Conservation (phyloP, 2,888 invertebrate species). For the Tetanocera ferruginea region DNA sequence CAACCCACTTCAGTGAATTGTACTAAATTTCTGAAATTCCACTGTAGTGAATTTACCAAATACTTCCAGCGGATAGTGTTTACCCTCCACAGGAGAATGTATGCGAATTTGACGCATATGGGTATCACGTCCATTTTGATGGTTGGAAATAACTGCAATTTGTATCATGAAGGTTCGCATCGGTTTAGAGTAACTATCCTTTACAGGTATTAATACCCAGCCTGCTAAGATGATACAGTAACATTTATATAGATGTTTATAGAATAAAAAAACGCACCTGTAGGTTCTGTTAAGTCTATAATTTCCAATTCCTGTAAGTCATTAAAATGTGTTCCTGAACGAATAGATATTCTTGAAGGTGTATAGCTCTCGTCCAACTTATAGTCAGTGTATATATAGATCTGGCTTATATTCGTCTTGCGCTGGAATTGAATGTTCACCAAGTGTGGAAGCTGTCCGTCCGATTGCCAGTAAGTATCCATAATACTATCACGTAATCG, state of each 20-base stretch:
- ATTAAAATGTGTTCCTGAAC: slow-evolving; percentile 96
- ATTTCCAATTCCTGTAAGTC: slow-evolving; percentile 97
- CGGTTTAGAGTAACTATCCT: slow-evolving; percentile 87
- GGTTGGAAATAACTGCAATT: slow-evolving; percentile 96
- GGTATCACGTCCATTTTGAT: slow-evolving; percentile 98
- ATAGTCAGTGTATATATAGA: slow-evolving; percentile 97
- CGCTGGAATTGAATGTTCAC: slow-evolving; percentile 97
- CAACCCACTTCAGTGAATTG: too few species aligned
- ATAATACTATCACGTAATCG: slow-evolving; percentile 94
- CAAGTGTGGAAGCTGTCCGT: slow-evolving; percentile 97
- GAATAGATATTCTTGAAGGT: slow-evolving; percentile 91
- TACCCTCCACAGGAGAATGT: slow-evolving; percentile 83
- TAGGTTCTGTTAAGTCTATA: slow-evolving; percentile 92
- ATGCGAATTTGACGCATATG: slow-evolving; percentile 98
- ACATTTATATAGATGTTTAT: neutral
- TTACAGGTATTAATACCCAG: slow-evolving; percentile 95
- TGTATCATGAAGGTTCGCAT: slow-evolving; percentile 97
- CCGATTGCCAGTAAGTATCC: slow-evolving; percentile 99
- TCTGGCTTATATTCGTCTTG: slow-evolving; percentile 94
- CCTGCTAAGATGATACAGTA: slow-evolving; percentile 72
- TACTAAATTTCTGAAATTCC: slow-evolving; percentile 85
- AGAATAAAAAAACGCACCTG: slow-evolving; percentile 71
- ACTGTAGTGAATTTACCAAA: slow-evolving; percentile 85
- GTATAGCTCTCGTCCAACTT: slow-evolving; percentile 99
- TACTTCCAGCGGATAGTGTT: slow-evolving; percentile 74